Percentiles rank a stretch among this genome's conserved stretches.
These are phyloP conservation scores for Acrocyrtus sp. DNA, from an alignment of 2,888 invertebrate species.

Conservation along the genomic window DNA sequence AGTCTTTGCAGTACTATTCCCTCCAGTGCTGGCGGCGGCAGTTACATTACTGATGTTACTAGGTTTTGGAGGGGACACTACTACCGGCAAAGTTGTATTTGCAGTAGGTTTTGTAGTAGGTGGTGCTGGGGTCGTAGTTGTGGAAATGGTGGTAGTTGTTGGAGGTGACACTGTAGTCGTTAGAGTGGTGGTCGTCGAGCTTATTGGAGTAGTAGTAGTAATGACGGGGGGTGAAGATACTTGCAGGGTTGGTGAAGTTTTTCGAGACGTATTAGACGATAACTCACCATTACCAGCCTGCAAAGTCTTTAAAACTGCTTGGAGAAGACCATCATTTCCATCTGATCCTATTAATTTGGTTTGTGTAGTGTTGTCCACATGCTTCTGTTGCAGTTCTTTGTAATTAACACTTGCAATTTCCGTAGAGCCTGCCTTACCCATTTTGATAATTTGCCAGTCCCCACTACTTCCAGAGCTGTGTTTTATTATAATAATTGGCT, in stretches of 20 bases:
- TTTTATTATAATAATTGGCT: conserved; percentile 10
- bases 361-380: neutral
- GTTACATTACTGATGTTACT: neutral
- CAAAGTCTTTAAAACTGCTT: neutral
- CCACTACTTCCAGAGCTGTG: neutral
- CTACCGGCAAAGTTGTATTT: neutral
- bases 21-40: neutral
- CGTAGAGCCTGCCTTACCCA: neutral
- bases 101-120: neutral
- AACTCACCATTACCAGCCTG: no score
- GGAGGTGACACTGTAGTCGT: neutral
- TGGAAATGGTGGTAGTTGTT: neutral
- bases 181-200: neutral
- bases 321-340: conserved; percentile 8
- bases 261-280: neutral
- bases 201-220: neutral
- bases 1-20: neutral
- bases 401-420: no score
- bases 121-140: neutral
- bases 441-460: conserved; percentile 13
- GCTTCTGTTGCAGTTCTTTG: neutral
- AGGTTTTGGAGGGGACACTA: neutral
- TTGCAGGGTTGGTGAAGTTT: neutral
- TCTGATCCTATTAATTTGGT: neutral
- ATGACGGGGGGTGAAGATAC: neutral